Evolutionary conservation across 1,140 invertebrate species (phyloP).

Genomic region (Trissolcus basalis): DNA sequence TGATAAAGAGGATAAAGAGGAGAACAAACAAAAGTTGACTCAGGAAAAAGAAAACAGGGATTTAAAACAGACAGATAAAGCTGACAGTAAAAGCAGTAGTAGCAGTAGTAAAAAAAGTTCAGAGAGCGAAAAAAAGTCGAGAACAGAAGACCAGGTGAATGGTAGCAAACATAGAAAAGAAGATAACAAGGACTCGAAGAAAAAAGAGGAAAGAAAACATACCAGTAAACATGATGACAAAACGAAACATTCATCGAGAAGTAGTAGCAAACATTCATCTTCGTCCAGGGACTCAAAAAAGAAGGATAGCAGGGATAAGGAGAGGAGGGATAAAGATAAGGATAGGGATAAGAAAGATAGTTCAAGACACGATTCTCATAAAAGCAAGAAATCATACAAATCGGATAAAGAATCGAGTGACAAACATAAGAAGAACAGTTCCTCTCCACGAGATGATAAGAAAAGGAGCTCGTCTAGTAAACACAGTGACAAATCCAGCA

Average conservation of each 20-base stretch:
- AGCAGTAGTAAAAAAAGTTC: constrained; percentile 12
- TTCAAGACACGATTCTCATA: constrained; percentile 62
- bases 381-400: constrained; percentile 45
- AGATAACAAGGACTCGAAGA: constrained; percentile 27
- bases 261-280: constrained; percentile 45
- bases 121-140: constrained; percentile 22
- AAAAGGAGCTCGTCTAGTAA: constrained; percentile 43
- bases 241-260: constrained; percentile 40
- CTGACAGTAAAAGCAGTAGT: constrained; percentile 26
- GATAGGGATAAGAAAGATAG: constrained; percentile 49
- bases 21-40: constrained; percentile 9
- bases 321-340: neutral
- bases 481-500: constrained; percentile 52
- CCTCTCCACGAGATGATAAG: constrained; percentile 32
- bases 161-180: constrained; percentile 29
- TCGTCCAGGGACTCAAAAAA: constrained; percentile 49
- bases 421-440: constrained; percentile 46
- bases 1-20: constrained; percentile 12
- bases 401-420: constrained; percentile 56
- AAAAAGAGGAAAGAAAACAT: constrained; percentile 55
- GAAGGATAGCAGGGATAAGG: constrained; percentile 41
- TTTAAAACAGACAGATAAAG: constrained; percentile 48
- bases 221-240: constrained; percentile 47
- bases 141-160: constrained; percentile 41
- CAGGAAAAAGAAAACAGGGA: constrained; percentile 43